Percentiles rank a stretch among this genome's conserved stretches.
phyloP scores from a whole-genome alignment of 2,888 invertebrate species.

The Eristalinus sepulchralis region DNA sequence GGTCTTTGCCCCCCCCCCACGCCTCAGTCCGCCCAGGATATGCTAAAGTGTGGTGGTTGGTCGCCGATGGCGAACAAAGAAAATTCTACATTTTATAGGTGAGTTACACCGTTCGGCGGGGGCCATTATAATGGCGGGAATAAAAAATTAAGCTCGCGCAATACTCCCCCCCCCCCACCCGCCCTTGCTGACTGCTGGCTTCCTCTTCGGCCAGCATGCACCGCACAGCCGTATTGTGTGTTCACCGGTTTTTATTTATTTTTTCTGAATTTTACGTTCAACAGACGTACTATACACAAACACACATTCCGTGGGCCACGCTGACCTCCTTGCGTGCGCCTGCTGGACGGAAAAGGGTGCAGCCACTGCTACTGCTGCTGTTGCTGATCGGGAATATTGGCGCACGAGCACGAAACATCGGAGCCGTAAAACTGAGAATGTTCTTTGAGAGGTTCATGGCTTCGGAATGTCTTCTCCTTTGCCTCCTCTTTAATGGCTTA shows the following conservation, averaged over 20 bases:
- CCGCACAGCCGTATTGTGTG: conserved; percentile 13
- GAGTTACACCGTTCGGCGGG: conserved; percentile 24
- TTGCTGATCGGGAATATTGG: conserved; percentile 4
- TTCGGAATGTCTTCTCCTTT: conserved; percentile 7
- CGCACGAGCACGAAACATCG: conserved; percentile 57
- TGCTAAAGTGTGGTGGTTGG: conserved; percentile 46
- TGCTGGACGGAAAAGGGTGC: conserved; percentile 39
- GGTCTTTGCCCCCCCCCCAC: background rate
- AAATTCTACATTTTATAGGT: conserved; percentile 47
- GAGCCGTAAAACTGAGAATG: conserved; percentile 48
- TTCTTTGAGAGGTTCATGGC: conserved; percentile 55
- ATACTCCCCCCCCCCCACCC: conserved; percentile 27
- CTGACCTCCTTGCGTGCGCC: background rate
- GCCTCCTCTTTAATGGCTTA: conserved; percentile 43
- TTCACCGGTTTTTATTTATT: conserved; percentile 6
- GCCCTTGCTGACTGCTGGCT: background rate
- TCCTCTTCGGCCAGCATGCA: background rate
- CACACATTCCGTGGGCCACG: background rate
- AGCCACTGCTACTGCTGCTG: conserved; percentile 7
- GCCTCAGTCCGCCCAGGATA: background rate
- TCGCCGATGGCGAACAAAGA: conserved; percentile 30
- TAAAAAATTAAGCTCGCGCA: conserved; percentile 55
- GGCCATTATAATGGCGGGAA: conserved; percentile 49
- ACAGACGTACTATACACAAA: conserved; percentile 26
- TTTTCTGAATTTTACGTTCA: conserved; percentile 34